Percentiles rank a stretch among this genome's conserved stretches.
Evolutionary conservation across 2,888 invertebrate genomes (phyloP).

Genomic region (Hirtodrosophila duncani): DNA sequence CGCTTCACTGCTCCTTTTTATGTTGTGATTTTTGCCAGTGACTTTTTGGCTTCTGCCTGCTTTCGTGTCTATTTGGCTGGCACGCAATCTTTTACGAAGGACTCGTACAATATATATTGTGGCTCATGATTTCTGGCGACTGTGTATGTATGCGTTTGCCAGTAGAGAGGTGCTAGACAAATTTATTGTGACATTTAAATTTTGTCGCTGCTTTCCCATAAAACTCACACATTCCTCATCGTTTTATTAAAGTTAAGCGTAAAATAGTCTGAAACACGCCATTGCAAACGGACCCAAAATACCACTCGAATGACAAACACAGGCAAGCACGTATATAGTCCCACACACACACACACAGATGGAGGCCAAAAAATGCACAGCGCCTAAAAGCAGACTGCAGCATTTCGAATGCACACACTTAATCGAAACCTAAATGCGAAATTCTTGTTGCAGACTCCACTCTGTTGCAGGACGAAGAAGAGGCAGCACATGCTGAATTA

Average conservation of each 20-base stretch:
- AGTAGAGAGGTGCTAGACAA: too few relatives aligned
- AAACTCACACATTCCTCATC: slow-evolving; percentile 34
- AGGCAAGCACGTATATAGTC: too few relatives aligned
- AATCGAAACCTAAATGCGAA: slow-evolving; percentile 48
- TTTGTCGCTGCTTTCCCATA: slow-evolving; percentile 34
- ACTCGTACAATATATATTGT: slow-evolving; percentile 33
- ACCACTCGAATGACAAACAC: too few relatives aligned
- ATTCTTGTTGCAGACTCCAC: slow-evolving; percentile 38
- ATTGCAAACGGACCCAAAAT: slow-evolving; percentile 19
- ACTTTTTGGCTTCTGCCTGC: slow-evolving; percentile 49
- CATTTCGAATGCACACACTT: slow-evolving; percentile 5
- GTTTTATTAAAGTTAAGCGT: not conserved
- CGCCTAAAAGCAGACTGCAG: slow-evolving; percentile 4
- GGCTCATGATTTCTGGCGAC: slow-evolving; percentile 63
- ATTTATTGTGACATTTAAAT: slow-evolving; percentile 64
- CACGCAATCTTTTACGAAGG: slow-evolving; percentile 58
- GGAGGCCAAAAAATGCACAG: slow-evolving; percentile 14
- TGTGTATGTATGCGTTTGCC: slow-evolving; percentile 3
- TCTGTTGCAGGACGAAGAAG: not conserved
- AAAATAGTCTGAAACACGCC: too few relatives aligned
- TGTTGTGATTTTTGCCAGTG: slow-evolving; percentile 49
- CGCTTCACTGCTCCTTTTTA: slow-evolving; percentile 27
- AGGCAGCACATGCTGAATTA: too few relatives aligned
- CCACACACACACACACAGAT: too few relatives aligned
- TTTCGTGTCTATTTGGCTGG: slow-evolving; percentile 49